Base-by-base conservation (phyloP, 2,888 invertebrate genomes). In the Scaptomyza parva region DNA sequence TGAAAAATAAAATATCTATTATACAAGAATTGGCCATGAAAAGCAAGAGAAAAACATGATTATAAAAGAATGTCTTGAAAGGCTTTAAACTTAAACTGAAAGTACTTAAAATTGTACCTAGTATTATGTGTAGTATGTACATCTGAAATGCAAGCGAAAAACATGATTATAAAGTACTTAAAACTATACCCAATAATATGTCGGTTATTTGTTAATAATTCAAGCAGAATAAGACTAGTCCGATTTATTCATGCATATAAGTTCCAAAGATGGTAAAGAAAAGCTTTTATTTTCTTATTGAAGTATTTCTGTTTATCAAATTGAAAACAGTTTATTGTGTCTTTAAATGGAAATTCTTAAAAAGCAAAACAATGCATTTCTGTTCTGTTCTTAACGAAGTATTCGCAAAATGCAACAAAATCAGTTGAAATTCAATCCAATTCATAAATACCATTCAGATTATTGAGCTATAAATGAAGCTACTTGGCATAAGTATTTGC, bases 1-100 rank as follows among this genome's bases (percentile, higher is more conserved):
- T 1, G 5, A 47, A 50, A 44, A 43, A 59, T 3, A n/a, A n/a
- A n/a, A n/a, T n/a, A n/a, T 26, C 24, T 17, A 22, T 33, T 14
- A 37, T 1, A 26, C 43, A 30, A 8, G 28, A 14, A 35, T 35
- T n/a, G 39, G 30, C 30, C 35, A 44, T 5, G 11, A 28, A 30
- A 40, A 11, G 47, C 5, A 7, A 11, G 22, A 5, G 33, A 12
- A 6, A 2, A 2, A 12, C 20, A 40, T 8, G 20, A 20, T 12
- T 20, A 40, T 39, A 20, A 6, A 20, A 35, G 14, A 14, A 14
- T 14, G 28, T n/a, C 28, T 28, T 28, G 3, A 28, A 11, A 28
- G 2, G n/a, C n/a, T 28, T 2, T 6, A 5, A 35, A 8, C 35
- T 14, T 35, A 3, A 35, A 14, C 14, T 35, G 2, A 35, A 35